Evolutionary conservation across 2,888 invertebrate genomes (phyloP).

Genomic region (Drosophila birchii): DNA sequence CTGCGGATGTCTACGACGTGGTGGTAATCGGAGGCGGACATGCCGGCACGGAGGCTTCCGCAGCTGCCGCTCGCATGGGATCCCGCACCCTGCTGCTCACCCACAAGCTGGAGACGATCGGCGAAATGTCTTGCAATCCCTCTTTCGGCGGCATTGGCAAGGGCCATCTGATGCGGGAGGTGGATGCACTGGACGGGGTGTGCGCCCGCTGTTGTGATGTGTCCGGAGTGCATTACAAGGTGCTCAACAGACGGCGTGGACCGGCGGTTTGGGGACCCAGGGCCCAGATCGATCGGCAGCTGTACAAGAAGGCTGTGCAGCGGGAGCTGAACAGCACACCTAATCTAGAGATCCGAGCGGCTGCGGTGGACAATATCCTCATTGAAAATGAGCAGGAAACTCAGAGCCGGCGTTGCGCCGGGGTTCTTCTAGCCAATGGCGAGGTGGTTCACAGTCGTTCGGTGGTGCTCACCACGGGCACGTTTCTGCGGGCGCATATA

Average conservation of each 20-base stretch:
- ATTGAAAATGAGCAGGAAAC: constrained; percentile 79
- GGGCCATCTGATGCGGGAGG: constrained; percentile 93
- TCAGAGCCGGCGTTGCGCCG: constrained; percentile 65
- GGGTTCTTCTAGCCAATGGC: constrained; percentile 85
- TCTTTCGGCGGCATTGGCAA: constrained; percentile 97
- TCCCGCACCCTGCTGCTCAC: constrained; percentile 92
- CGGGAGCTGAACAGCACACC: constrained; percentile 88
- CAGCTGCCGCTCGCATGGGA: constrained; percentile 93
- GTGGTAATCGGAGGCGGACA: constrained; percentile 96
- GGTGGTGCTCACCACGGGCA: constrained; percentile 94
- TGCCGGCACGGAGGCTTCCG: constrained; percentile 94
- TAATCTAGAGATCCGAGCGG: constrained; percentile 88
- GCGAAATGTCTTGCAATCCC: constrained; percentile 98
- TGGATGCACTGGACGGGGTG: constrained; percentile 95
- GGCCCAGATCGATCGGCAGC: constrained; percentile 93
- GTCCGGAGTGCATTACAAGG: constrained; percentile 92
- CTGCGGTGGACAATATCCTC: constrained; percentile 92
- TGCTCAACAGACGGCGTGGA: constrained; percentile 92
- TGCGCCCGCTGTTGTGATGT: constrained; percentile 92
- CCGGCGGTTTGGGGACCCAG: constrained; percentile 95
- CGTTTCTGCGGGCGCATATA: constrained; percentile 93
- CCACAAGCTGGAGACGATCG: constrained; percentile 93
- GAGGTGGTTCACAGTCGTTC: constrained; percentile 86
- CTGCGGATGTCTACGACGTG: constrained; percentile 87
- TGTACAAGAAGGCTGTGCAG: constrained; percentile 92